Conservation (phyloP, 2,888 invertebrate genomes). For the Diaphora mendica region DNA sequence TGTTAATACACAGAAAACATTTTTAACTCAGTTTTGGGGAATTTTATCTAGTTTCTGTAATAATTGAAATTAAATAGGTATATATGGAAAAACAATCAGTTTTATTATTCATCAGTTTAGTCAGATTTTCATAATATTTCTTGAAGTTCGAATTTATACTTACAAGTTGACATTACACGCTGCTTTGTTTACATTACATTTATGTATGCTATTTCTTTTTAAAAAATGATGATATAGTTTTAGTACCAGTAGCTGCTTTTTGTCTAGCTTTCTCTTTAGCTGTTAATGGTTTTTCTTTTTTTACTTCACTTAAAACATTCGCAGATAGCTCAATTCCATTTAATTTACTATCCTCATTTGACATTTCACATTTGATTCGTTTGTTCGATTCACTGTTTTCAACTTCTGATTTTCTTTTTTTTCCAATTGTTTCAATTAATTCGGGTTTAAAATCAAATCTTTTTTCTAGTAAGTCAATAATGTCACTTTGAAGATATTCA, state of each 20-base stretch:
- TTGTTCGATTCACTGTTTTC: constrained; percentile 74
- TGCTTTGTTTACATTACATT: constrained; percentile 6
- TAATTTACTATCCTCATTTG: constrained; percentile 63
- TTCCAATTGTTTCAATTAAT: constrained; percentile 76
- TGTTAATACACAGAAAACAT: too few relatives aligned
- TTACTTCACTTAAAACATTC: constrained; percentile 66
- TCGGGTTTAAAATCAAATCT: constrained; percentile 89
- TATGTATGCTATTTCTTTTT: constrained; percentile 84
- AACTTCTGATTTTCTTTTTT: constrained; percentile 85
- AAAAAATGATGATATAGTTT: constrained; percentile 93
- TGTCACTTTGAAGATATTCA: constrained; percentile 91
- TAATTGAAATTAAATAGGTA: neutral
- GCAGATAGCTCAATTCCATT: constrained; percentile 70
- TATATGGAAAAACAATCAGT: neutral
- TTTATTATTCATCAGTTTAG: neutral
- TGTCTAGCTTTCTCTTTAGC: constrained; percentile 91
- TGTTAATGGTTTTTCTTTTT: constrained; percentile 85
- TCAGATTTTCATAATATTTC: constrained; percentile 1
- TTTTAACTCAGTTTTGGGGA: neutral
- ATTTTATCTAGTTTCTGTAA: neutral
- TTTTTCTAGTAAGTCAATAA: constrained; percentile 88
- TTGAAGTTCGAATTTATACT: neutral
- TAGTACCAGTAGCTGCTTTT: constrained; percentile 92
- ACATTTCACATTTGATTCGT: constrained; percentile 71
- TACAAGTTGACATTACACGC: neutral